Evolutionary conservation across 2,888 invertebrate genomes (phyloP).

Genomic region (Melipona bicolor): DNA sequence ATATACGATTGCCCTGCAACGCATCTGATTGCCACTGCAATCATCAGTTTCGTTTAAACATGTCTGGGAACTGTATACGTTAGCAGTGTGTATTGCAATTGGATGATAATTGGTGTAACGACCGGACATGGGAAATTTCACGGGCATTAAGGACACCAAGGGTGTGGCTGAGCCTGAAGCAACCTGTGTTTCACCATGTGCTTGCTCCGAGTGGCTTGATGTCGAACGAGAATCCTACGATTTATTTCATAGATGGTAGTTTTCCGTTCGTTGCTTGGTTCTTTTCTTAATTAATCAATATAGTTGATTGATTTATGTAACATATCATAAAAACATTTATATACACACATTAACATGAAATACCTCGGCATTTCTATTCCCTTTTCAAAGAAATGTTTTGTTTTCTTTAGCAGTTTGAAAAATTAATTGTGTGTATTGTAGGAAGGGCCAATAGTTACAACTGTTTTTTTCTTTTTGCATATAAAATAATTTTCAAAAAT

Average conservation of each 20-base stretch:
- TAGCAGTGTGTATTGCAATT: conserved; percentile 73
- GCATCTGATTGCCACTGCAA: conserved; percentile 72
- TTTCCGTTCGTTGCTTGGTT: background rate
- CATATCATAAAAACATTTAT: background rate
- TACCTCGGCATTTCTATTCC: background rate
- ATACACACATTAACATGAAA: background rate
- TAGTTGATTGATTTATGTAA: background rate
- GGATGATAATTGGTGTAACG: conserved; percentile 79
- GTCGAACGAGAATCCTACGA: conserved; percentile 81
- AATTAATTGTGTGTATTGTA: background rate
- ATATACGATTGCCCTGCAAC: conserved; percentile 78
- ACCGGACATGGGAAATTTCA: conserved; percentile 79
- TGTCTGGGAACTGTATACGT: conserved; percentile 72
- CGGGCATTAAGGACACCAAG: conserved; percentile 78
- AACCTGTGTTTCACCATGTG: conserved; percentile 76
- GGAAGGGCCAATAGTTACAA: background rate
- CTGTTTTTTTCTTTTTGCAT: background rate
- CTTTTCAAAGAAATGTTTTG: background rate
- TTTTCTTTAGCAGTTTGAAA: background rate
- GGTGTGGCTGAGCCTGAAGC: conserved; percentile 74
- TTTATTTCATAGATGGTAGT: conserved; percentile 67
- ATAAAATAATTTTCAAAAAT: background rate
- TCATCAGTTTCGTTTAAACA: conserved; percentile 76
- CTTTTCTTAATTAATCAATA: conserved; percentile 5
- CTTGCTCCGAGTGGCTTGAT: conserved; percentile 81